Evolutionary conservation across 2,888 invertebrate species (phyloP).

Genomic region (Diplazon laetatorius): DNA sequence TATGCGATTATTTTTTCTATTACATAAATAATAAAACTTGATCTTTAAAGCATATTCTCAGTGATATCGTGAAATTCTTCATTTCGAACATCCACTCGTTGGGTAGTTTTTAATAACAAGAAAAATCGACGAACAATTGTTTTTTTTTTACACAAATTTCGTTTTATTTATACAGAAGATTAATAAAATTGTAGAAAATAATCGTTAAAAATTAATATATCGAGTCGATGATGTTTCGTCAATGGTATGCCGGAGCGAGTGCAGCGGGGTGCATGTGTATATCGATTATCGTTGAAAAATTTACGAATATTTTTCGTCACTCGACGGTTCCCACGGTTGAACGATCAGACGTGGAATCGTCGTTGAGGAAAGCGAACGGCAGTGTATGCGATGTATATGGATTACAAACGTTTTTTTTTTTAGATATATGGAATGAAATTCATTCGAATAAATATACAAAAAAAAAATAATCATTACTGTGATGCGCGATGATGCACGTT

Average conservation of each 20-base stretch:
- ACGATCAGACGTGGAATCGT: too few relatives aligned
- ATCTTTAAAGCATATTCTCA: neutral
- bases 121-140: too few relatives aligned
- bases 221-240: neutral
- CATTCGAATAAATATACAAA: conserved; percentile 63
- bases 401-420: neutral
- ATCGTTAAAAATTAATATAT: neutral
- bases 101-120: too few relatives aligned
- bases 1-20: neutral
- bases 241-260: neutral
- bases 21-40: neutral
- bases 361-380: neutral
- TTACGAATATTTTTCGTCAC: too few relatives aligned
- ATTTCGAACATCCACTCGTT: neutral
- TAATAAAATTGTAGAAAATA: conserved; percentile 24
- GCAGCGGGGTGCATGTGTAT: too few relatives aligned
- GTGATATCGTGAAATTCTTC: neutral
- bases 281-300: too few relatives aligned
- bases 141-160: neutral
- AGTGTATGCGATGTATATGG: neutral
- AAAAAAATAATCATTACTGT: too few relatives aligned
- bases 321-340: too few relatives aligned
- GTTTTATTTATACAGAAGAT: conserved; percentile 1
- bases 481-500: conserved; percentile 41
- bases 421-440: conserved; percentile 43